These are phyloP conservation scores for Nebria salina DNA, from an alignment of 2,888 invertebrate species.

Conservation along the genomic window DNA sequence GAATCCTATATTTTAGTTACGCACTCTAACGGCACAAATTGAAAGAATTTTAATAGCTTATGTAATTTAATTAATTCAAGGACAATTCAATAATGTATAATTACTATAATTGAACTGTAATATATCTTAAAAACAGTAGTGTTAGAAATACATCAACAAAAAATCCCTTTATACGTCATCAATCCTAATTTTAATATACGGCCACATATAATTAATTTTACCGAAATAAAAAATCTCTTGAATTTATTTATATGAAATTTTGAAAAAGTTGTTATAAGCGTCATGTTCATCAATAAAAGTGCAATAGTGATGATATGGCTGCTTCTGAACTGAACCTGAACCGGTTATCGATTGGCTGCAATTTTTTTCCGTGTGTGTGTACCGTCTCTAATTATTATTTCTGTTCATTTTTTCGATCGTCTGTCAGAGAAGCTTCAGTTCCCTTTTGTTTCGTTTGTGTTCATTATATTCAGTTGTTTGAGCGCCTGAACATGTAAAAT, in stretches of 20 bases:
- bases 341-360: constrained; percentile 19
- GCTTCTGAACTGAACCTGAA: neutral
- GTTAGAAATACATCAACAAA: no score
- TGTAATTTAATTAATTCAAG: neutral
- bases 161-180: no score
- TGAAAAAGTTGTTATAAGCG: neutral
- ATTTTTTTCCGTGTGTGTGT: constrained; percentile 5
- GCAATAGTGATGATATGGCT: neutral
- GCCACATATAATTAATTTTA: no score
- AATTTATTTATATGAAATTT: no score
- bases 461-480: neutral
- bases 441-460: neutral
- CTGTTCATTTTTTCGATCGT: neutral
- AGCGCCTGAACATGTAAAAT: neutral
- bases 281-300: neutral
- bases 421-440: neutral
- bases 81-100: no score
- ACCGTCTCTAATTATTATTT: neutral
- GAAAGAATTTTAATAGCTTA: neutral
- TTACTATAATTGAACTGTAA: no score
- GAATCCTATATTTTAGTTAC: neutral
- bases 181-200: no score
- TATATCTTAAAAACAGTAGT: no score
- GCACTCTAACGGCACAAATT: neutral
- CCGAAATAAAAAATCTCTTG: no score